phyloP scores from a whole-genome alignment of 1,140 invertebrate genomes.

The Drosophila nebulosa region DNA sequence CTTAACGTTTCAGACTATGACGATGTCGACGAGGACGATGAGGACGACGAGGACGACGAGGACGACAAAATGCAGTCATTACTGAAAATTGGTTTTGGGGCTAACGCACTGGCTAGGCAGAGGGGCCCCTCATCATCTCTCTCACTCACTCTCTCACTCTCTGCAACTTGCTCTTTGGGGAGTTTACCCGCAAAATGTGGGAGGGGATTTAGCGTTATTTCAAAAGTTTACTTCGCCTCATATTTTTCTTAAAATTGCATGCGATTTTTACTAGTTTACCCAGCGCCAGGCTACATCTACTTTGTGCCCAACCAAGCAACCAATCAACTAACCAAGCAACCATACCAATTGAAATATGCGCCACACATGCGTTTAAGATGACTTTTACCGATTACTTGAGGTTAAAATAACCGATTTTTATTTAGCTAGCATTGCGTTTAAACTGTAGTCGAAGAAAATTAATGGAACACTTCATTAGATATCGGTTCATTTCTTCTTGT shows the following conservation, averaged over 20 bases:
- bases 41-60: conserved; percentile 38
- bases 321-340: too few species aligned
- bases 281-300: conserved; percentile 64
- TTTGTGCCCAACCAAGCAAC: conserved; percentile 54
- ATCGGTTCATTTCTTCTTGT: too few species aligned
- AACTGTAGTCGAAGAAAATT: too few species aligned
- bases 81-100: conserved; percentile 79
- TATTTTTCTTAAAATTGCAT: conserved; percentile 78
- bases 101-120: conserved; percentile 77
- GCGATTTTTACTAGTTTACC: conserved; percentile 77
- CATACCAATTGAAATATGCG: background rate
- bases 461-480: too few species aligned
- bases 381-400: background rate
- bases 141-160: background rate
- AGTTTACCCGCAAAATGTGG: background rate
- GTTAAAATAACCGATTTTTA: too few species aligned
- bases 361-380: background rate
- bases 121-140: conserved; percentile 4
- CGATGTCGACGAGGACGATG: background rate
- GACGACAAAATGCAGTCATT: conserved; percentile 78
- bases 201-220: conserved; percentile 47
- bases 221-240: conserved; percentile 75
- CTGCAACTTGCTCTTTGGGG: background rate
- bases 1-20: conserved; percentile 3
- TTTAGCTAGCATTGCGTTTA: too few species aligned